Percentiles rank a stretch among this genome's conserved stretches.
Conservation (phyloP, 2,797 vertebrate genomes). For the Pseudomugil gertrudae region DNA sequence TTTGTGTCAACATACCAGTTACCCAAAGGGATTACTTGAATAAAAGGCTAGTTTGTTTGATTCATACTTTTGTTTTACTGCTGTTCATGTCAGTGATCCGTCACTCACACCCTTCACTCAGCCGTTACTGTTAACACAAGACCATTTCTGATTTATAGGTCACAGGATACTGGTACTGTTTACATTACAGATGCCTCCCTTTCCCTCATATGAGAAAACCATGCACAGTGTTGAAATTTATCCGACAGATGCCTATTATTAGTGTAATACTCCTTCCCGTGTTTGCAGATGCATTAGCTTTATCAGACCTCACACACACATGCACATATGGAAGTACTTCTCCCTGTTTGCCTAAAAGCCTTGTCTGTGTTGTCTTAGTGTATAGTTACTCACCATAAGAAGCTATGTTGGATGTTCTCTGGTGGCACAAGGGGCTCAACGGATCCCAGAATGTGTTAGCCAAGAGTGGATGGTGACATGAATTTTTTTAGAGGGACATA, state of each 20-base stretch:
- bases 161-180: constrained; percentile 43
- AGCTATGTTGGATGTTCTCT: constrained; percentile 27
- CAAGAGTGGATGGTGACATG: constrained; percentile 5
- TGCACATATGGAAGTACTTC: constrained; percentile 55
- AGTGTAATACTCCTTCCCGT: constrained; percentile 33
- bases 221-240: constrained; percentile 49
- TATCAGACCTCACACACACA: constrained; percentile 44
- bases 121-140: constrained; percentile 56
- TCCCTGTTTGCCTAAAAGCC: constrained; percentile 50
- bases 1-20: neutral
- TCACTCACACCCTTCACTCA: constrained; percentile 49
- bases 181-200: constrained; percentile 36
- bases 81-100: constrained; percentile 46
- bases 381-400: constrained; percentile 43
- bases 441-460: constrained; percentile 19
- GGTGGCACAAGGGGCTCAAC: constrained; percentile 14
- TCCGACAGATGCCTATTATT: constrained; percentile 61
- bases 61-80: constrained; percentile 7
- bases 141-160: constrained; percentile 61
- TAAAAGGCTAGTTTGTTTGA: constrained; percentile 18
- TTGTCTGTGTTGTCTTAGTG: constrained; percentile 56
- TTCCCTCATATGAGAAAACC: constrained; percentile 58
- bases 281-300: constrained; percentile 38
- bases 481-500: neutral
- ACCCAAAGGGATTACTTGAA: constrained; percentile 26